Conservation (phyloP, 2,888 invertebrate species). For the Tiliacea aurago region DNA sequence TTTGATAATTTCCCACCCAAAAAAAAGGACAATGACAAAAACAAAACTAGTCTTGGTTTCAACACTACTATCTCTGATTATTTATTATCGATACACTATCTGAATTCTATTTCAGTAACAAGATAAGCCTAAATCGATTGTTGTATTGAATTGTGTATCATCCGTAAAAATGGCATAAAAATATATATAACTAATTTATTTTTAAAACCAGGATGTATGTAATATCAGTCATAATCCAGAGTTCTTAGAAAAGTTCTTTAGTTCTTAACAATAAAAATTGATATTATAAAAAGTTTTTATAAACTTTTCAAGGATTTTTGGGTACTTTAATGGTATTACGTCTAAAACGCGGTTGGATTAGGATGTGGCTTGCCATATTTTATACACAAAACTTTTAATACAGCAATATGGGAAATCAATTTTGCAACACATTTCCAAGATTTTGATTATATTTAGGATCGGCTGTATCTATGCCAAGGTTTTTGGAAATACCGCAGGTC, state of each 20-base stretch:
- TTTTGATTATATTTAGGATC: neutral
- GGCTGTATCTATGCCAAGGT: neutral
- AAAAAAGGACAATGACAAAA: too few species aligned
- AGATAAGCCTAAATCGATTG: slow-evolving; percentile 47
- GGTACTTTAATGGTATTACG: slow-evolving; percentile 11
- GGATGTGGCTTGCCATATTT: slow-evolving; percentile 38
- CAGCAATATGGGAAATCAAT: neutral
- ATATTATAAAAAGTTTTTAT: slow-evolving; percentile 4
- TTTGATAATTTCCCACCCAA: too few species aligned
- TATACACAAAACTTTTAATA: slow-evolving; percentile 1
- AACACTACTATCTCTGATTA: slow-evolving; percentile 39
- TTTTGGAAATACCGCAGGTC: neutral
- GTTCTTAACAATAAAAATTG: slow-evolving; percentile 28
- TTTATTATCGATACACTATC: slow-evolving; percentile 40
- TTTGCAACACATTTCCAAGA: neutral
- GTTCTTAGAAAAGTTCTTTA: too few species aligned
- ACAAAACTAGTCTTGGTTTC: slow-evolving; percentile 23
- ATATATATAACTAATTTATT: slow-evolving; percentile 16
- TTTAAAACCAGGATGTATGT: slow-evolving; percentile 18
- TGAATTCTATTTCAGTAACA: slow-evolving; percentile 43
- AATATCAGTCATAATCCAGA: slow-evolving; percentile 3
- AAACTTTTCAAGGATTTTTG: slow-evolving; percentile 29
- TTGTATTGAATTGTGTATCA: slow-evolving; percentile 7
- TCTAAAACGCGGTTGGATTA: slow-evolving; percentile 22
- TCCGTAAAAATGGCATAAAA: neutral